Conservation (phyloP, 2,113 vertebrate species). For the Laticauda laticaudata region DNA sequence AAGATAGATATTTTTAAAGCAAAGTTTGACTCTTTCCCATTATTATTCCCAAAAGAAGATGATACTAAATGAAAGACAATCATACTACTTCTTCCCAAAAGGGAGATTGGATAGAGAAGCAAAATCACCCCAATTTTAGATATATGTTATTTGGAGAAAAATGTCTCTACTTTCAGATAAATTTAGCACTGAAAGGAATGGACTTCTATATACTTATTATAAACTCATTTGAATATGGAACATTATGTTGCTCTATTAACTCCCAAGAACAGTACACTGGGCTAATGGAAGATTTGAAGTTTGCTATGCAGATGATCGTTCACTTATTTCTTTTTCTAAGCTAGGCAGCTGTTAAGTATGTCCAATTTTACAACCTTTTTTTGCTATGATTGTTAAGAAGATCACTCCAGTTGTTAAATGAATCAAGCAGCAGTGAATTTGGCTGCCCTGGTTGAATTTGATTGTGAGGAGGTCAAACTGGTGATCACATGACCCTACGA, state of each 20-base stretch:
- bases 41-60: neutral
- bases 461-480: neutral
- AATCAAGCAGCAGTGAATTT: neutral
- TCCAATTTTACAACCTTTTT: neutral
- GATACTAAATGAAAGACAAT: neutral
- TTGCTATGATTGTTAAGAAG: neutral
- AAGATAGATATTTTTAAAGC: neutral
- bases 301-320: neutral
- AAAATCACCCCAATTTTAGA: neutral
- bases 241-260: neutral
- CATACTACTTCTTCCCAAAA: neutral
- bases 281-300: neutral
- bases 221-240: neutral
- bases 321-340: neutral
- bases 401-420: neutral
- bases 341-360: neutral
- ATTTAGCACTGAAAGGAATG: neutral
- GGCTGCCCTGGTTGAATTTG: neutral
- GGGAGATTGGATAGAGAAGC: neutral
- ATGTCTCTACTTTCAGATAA: neutral
- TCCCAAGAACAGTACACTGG: neutral
- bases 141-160: neutral
- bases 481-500: neutral
- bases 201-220: neutral
- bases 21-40: neutral